Evolutionary conservation across 2,888 invertebrate genomes (phyloP), one percentile per base, ranked within the genome.

Genomic region (Salticus scenicus): DNA sequence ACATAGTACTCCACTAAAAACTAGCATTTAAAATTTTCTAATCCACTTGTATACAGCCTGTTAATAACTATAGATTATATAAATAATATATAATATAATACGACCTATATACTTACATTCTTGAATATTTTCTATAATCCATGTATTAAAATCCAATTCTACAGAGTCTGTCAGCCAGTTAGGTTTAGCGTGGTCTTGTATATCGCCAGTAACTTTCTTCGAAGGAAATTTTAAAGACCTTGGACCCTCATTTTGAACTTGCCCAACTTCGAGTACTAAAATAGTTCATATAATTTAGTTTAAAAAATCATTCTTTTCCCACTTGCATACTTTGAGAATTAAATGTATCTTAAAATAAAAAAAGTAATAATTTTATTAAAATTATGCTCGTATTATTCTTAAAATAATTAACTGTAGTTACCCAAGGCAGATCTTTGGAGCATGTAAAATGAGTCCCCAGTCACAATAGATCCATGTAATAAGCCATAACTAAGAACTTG

Each of bases 151-250:
- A 31, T 88, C 82, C 42, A 88, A 37, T 47, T 88, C 85, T 10
- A 88, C 85, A 1, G 82, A 85, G 63, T 88, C 88, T 1, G 87
- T 88, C 17, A 88, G 71, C 88, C 88, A 88, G 1, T 57, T 63
- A 17, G 87, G 88, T 33, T 77, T 69, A 0, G 57, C 20, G 12
- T 42, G 64, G 10, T 80, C 72, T 17, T 87, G 77, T 12, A 80
- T 31, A 17, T 80, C 83, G 33, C 76, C 8, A 0, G 77, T 74
- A 1, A 72, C 14, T 24, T 71, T 78, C 7, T 76, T 41, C n/a
- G 79, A 83, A 1, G 87, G 87, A 42, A 87, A 87, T 33, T 63
- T 75, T 20, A 87, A 66, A 4, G 72, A 37, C 20, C 78, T 74
- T 24, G 84, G 79, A 2, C 83, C 83, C 76, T 87, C 87, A 47